These are phyloP conservation scores for Nycticebus coucang DNA, from an alignment of 2,113 vertebrate genomes.

Conservation along the genomic window DNA sequence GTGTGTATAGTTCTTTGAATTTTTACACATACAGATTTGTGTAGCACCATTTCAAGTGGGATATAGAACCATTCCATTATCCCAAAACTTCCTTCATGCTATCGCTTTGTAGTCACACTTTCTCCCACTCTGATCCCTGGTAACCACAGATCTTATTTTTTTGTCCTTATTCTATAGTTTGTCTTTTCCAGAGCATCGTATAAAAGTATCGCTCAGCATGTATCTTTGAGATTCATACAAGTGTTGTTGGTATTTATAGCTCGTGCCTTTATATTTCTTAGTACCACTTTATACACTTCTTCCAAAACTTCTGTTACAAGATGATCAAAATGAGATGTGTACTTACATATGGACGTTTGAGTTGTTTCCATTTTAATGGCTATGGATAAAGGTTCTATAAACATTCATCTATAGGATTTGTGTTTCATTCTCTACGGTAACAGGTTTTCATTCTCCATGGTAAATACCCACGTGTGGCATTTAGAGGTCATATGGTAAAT, in stretches of 20 bases:
- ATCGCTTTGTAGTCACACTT: too few relatives aligned
- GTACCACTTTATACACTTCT: not conserved
- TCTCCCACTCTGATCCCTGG: fast-evolving
- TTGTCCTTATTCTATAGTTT: not conserved
- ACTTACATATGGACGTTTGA: not conserved
- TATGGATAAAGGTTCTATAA: not conserved
- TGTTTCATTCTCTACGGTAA: not conserved
- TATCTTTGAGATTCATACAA: not conserved
- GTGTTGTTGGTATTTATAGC: not conserved
- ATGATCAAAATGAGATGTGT: not conserved
- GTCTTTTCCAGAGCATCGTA: not conserved
- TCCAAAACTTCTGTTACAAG: not conserved
- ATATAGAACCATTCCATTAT: not conserved
- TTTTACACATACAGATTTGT: not conserved
- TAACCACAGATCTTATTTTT: not conserved
- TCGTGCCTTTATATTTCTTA: not conserved
- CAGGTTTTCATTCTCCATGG: not conserved
- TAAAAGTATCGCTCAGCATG: not conserved
- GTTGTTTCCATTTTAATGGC: not conserved
- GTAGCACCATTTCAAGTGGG: not conserved
- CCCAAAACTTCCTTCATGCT: not conserved
- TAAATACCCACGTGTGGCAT: not conserved
- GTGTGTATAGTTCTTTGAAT: not conserved
- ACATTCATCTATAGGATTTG: not conserved
- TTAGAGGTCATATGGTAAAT: not conserved